Percentiles rank a stretch among this genome's conserved stretches.
phyloP scores from a whole-genome alignment of 2,797 vertebrate genomes.

The Smutsia gigantea region DNA sequence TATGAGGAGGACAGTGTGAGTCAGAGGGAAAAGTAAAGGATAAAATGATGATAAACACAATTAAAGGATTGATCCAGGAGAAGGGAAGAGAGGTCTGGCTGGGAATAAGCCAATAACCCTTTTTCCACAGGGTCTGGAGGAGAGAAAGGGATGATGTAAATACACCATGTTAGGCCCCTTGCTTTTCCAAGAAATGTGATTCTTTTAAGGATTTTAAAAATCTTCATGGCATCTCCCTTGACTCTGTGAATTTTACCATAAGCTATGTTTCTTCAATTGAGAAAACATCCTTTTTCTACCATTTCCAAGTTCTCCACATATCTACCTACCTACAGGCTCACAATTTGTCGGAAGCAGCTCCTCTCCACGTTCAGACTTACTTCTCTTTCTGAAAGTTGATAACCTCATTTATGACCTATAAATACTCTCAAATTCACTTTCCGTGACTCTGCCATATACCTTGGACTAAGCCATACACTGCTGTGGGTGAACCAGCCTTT shows the following conservation, averaged over 20 bases:
- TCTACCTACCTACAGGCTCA: not conserved
- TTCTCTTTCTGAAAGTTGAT: not conserved
- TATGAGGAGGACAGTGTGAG: not conserved
- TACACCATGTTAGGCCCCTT: not conserved
- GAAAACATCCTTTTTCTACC: not conserved
- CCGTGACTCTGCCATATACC: not conserved
- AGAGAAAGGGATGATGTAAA: not conserved
- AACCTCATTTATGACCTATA: not conserved
- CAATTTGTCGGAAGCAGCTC: not conserved
- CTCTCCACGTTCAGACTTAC: not conserved
- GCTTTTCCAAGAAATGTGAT: constrained; percentile 49
- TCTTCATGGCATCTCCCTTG: not conserved
- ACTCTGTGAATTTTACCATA: not conserved
- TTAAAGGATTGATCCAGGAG: not conserved
- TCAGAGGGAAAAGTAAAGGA: constrained; percentile 48
- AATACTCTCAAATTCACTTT: not conserved
- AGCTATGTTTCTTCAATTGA: not conserved
- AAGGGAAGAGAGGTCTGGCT: not conserved
- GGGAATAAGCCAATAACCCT: not conserved
- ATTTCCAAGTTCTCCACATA: not conserved
- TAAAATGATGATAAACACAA: not conserved
- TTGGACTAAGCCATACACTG: not conserved
- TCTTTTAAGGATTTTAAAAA: constrained; percentile 49
- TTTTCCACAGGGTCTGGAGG: not conserved
- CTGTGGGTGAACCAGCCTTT: not conserved